A percentile compares a stretch with the other conserved stretches of the same genome.
Evolutionary conservation across 2,888 invertebrate genomes (phyloP).

Genomic region (Craniophora ligustri): DNA sequence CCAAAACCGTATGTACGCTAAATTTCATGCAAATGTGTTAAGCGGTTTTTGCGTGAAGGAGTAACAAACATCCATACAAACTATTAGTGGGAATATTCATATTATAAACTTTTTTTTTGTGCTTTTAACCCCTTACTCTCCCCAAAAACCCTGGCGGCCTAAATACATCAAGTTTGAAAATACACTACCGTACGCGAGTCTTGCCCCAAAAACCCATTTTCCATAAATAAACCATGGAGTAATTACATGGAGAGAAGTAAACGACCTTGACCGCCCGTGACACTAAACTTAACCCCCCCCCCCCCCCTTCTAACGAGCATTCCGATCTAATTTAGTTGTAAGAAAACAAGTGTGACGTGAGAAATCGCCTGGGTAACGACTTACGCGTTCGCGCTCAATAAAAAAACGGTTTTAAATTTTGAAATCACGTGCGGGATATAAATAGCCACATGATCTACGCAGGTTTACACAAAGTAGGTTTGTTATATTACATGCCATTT

Average conservation of each 20-base stretch:
- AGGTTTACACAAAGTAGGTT: not conserved
- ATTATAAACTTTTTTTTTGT: too few species aligned
- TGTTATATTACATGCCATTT: too few species aligned
- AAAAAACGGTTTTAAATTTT: slow-evolving; percentile 17
- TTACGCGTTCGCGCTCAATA: not conserved
- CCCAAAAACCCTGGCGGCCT: too few species aligned
- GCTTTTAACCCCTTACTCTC: too few species aligned
- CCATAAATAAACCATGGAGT: slow-evolving; percentile 14
- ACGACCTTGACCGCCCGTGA: slow-evolving; percentile 21
- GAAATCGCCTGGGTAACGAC: slow-evolving; percentile 9
- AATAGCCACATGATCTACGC: slow-evolving; percentile 20
- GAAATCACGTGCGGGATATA: slow-evolving; percentile 43
- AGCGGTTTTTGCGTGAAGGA: too few species aligned
- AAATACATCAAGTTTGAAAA: too few species aligned
- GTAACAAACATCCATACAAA: too few species aligned
- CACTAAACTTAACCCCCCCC: slow-evolving; percentile 8
- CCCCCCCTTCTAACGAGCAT: slow-evolving; percentile 4
- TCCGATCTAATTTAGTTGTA: slow-evolving; percentile 17
- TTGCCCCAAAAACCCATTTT: slow-evolving; percentile 4
- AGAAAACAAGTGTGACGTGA: slow-evolving; percentile 1
- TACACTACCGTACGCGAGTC: slow-evolving; percentile 6
- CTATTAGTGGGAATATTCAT: too few species aligned
- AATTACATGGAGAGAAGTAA: not conserved
- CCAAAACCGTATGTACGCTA: too few species aligned
- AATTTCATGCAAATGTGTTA: too few species aligned